Percentiles rank a stretch among this genome's conserved stretches.
These are phyloP conservation scores for Noctuana brunneofusca DNA, from an alignment of 2,888 invertebrate species.

Conservation along the genomic window DNA sequence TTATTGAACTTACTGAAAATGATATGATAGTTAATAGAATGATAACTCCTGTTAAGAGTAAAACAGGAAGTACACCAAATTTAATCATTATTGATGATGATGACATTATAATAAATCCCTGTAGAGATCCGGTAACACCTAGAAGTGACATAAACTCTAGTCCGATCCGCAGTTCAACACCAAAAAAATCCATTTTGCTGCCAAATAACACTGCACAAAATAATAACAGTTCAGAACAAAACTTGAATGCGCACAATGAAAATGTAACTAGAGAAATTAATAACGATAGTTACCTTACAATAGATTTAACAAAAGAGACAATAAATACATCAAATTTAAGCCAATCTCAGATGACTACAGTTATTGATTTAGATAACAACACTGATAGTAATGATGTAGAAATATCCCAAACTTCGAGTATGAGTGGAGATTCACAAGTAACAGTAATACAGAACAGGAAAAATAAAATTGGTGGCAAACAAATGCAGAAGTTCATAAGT, in stretches of 20 bases:
- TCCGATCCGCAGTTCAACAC: slow-evolving; percentile 60
- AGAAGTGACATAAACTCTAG: slow-evolving; percentile 32
- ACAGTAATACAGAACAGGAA: slow-evolving; percentile 52
- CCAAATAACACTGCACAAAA: not conserved
- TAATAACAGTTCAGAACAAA: not conserved
- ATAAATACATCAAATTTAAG: slow-evolving; percentile 34
- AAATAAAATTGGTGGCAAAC: slow-evolving; percentile 39
- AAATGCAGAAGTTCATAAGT: slow-evolving; percentile 55
- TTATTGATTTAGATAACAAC: slow-evolving; percentile 57
- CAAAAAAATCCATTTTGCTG: slow-evolving; percentile 36
- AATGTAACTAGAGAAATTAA: slow-evolving; percentile 61
- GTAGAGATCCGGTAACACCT: slow-evolving; percentile 31
- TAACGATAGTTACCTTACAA: slow-evolving; percentile 60
- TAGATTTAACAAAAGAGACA: slow-evolving; percentile 62
- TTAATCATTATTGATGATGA: slow-evolving; percentile 52
- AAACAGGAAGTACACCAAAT: slow-evolving; percentile 3
- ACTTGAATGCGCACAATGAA: slow-evolving; percentile 3
- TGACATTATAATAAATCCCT: slow-evolving; percentile 38
- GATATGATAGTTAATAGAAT: slow-evolving; percentile 13
- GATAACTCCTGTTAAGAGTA: slow-evolving; percentile 32
- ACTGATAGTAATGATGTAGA: slow-evolving; percentile 47
- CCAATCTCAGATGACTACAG: slow-evolving; percentile 41
- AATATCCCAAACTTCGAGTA: slow-evolving; percentile 48
- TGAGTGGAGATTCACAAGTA: slow-evolving; percentile 69
- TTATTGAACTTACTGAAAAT: slow-evolving; percentile 45